Conservation (phyloP, 2,797 vertebrate species). For the Nyctibius grandis region DNA sequence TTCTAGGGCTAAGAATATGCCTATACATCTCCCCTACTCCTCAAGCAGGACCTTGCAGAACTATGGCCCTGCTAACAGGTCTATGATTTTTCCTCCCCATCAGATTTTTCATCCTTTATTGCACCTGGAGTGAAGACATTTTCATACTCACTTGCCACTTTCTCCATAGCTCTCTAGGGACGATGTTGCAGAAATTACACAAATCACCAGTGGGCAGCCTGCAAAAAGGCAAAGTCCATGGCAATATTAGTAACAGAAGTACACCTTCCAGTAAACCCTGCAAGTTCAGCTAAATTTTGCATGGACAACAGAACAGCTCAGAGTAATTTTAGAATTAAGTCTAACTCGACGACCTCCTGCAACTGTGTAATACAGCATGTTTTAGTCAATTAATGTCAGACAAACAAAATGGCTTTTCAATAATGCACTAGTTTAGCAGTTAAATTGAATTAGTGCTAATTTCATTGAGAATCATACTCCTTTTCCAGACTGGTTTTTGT, state of each 20-base stretch:
- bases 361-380: not conserved
- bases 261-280: not conserved
- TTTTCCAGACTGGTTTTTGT: not conserved
- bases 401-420: not conserved
- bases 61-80: not conserved
- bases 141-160: slow-evolving; percentile 82
- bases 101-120: not conserved
- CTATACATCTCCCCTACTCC: not conserved
- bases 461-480: not conserved
- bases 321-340: not conserved
- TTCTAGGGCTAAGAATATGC: not conserved
- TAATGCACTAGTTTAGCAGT: not conserved
- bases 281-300: not conserved
- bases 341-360: not conserved
- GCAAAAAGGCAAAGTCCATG: not conserved
- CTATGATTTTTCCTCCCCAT: fast-evolving
- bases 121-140: not conserved
- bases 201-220: slow-evolving; percentile 90
- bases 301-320: not conserved
- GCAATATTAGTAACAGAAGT: not conserved
- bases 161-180: slow-evolving; percentile 88
- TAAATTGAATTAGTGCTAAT: not conserved
- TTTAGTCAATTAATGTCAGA: not conserved
- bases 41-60: not conserved
- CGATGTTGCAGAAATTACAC: slow-evolving; percentile 81